These are phyloP conservation scores for Triplophysa siluroides DNA, from an alignment of 2,113 vertebrate species.

Conservation along the genomic window DNA sequence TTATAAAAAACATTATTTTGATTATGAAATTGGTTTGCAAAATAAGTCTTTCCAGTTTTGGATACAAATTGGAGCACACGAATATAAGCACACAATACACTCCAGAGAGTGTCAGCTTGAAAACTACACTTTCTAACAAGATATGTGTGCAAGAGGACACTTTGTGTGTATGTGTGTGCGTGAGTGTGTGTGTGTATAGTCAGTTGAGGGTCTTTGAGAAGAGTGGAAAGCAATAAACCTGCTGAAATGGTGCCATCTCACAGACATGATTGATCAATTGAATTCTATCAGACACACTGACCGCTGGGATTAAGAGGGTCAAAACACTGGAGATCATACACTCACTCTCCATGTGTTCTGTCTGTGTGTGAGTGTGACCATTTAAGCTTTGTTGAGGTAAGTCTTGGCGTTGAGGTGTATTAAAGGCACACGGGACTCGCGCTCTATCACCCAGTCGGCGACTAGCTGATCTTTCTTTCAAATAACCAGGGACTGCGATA, in stretches of 20 bases:
- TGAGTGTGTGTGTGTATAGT: conserved; percentile 20
- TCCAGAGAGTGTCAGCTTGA: not conserved
- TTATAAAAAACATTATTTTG: too few species aligned
- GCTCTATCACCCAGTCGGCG: not conserved
- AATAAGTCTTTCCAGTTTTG: too few species aligned
- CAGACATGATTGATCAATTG: conserved; percentile 99
- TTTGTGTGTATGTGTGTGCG: conserved; percentile 26
- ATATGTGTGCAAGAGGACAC: not conserved
- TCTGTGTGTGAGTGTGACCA: conserved; percentile 37
- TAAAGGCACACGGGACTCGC: conserved; percentile 49
- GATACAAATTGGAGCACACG: not conserved
- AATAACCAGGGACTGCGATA: not conserved
- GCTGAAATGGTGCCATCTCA: conserved; percentile 99
- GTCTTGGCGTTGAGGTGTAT: conserved; percentile 18
- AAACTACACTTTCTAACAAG: conserved; percentile 1
- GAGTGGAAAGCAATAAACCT: conserved; percentile 97
- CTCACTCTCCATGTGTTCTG: conserved; percentile 75
- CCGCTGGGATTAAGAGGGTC: conserved; percentile 99
- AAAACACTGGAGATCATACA: conserved; percentile 89
- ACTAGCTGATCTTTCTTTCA: not conserved
- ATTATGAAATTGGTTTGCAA: too few species aligned
- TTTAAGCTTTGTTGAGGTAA: conserved; percentile 31
- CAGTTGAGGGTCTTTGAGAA: conserved; percentile 74
- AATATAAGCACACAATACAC: not conserved
- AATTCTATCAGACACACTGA: conserved; percentile 99